Conservation (phyloP, 1,140 invertebrate genomes). For the Leptonema lineaticorne region DNA sequence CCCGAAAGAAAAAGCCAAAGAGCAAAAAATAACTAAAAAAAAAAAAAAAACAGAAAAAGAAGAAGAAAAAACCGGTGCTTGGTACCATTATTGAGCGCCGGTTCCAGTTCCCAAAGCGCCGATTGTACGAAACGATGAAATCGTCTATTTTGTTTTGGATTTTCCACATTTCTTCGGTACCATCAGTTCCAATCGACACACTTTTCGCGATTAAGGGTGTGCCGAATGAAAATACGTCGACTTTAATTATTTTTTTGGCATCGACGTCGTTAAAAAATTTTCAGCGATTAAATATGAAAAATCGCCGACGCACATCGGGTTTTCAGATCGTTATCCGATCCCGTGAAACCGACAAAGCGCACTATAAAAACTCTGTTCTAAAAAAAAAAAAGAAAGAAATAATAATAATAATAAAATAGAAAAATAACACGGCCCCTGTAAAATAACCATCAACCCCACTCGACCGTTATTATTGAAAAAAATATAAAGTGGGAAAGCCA, state of each 20-base stretch:
- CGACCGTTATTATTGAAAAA: conserved; percentile 18
- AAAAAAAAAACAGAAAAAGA: too few relatives aligned
- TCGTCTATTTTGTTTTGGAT: too few relatives aligned
- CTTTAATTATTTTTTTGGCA: background rate
- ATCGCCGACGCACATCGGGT: background rate
- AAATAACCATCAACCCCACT: background rate
- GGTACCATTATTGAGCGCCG: conserved; percentile 2
- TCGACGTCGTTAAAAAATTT: background rate
- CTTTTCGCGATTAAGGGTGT: too few relatives aligned
- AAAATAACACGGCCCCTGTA: too few relatives aligned
- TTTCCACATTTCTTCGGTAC: too few relatives aligned
- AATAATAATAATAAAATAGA: too few relatives aligned
- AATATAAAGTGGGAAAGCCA: conserved; percentile 3
- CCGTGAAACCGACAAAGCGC: background rate
- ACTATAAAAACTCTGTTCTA: background rate
- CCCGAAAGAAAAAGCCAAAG: too few relatives aligned
- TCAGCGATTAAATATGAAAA: background rate
- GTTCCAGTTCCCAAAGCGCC: background rate
- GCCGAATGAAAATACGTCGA: background rate
- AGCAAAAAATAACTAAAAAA: too few relatives aligned
- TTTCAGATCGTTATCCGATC: background rate
- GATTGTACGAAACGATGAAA: background rate
- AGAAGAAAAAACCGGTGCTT: conserved; percentile 22
- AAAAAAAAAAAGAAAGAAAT: too few relatives aligned
- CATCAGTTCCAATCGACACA: conserved; percentile 8